Conservation (phyloP, 1,140 invertebrate species). For the Rhopalosiphum padi region DNA sequence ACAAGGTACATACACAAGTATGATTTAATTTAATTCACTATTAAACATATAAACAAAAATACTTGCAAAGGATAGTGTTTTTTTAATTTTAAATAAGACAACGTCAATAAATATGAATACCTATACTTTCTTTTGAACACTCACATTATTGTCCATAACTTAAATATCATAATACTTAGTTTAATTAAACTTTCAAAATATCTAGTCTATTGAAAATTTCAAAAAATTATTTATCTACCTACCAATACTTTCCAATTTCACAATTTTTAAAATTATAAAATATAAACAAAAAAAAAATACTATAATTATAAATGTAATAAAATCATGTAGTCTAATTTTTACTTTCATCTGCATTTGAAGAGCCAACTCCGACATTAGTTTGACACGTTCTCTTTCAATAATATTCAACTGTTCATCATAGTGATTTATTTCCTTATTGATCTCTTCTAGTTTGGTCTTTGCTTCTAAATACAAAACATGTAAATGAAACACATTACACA, state of each 20-base stretch:
- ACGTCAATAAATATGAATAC: background rate
- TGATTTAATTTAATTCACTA: background rate
- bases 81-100: background rate
- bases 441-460: background rate
- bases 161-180: background rate
- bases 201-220: background rate
- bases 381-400: background rate
- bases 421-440: background rate
- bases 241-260: background rate
- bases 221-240: background rate
- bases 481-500: background rate
- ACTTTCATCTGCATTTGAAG: background rate
- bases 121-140: background rate
- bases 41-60: background rate
- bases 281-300: no score
- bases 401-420: background rate
- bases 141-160: background rate
- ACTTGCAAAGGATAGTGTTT: background rate
- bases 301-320: background rate
- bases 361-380: slow-evolving; percentile 33
- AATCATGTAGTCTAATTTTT: background rate
- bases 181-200: background rate
- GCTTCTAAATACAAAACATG: background rate
- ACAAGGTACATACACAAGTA: background rate
- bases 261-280: background rate